phyloP scores from a whole-genome alignment of 2,888 invertebrate species.

The Lucinisca nassula region DNA sequence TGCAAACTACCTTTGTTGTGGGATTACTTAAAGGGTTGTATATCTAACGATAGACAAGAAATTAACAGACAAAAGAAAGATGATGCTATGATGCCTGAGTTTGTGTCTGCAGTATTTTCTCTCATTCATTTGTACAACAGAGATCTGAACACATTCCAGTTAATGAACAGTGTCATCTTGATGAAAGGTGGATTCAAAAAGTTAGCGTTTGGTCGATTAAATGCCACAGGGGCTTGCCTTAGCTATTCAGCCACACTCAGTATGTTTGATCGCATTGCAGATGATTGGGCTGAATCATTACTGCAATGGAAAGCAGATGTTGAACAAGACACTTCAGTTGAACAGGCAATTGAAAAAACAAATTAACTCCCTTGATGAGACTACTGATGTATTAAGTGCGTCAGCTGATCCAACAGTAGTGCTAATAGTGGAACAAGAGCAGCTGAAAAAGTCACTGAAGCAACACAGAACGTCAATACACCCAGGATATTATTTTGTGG shows the following conservation, averaged over 20 bases:
- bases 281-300: background rate
- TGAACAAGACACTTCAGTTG: background rate
- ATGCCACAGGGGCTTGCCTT: conserved; percentile 34
- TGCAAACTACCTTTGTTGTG: background rate
- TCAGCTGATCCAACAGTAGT: background rate
- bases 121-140: conserved; percentile 33
- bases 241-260: conserved; percentile 22
- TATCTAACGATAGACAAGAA: conserved; percentile 2
- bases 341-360: conserved; percentile 11
- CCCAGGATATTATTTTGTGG: conserved; percentile 62
- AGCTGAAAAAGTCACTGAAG: conserved; percentile 4
- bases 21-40: conserved; percentile 90
- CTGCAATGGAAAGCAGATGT: background rate
- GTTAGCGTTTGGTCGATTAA: conserved; percentile 46
- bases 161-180: conserved; percentile 19
- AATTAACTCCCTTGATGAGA: conserved; percentile 4
- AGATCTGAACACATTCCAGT: conserved; percentile 34
- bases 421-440: conserved; percentile 8
- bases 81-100: conserved; percentile 23
- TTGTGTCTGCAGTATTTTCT: conserved; percentile 31
- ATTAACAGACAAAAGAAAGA: conserved; percentile 15
- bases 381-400: conserved; percentile 5
- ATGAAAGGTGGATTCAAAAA: conserved; percentile 25
- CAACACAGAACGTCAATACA: conserved; percentile 42
- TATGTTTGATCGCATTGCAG: conserved; percentile 25